Base-by-base conservation (phyloP, 2,113 vertebrate species). In the Pomatorhinus ruficollis region DNA sequence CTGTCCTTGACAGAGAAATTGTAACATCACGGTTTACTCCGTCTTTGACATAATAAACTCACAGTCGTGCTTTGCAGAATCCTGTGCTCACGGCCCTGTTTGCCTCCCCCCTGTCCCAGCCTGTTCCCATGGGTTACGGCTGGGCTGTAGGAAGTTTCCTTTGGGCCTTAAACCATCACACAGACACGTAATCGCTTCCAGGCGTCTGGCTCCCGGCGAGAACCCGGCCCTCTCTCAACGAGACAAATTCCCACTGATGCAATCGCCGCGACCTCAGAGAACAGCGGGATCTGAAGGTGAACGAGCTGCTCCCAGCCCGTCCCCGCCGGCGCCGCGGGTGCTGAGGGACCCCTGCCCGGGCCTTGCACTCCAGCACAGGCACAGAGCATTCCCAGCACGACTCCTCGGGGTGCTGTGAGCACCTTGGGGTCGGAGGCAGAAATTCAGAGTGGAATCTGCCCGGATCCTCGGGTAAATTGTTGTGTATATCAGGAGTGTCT, bases 1-100 rank as follows among this genome's bases (percentile, higher is more conserved):
- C 91, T 87, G 89, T 89, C 96, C 90, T 96, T 93, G 94, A 96
- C 83, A 93, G 83, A 85, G 92, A 77, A 90, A 96, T 96, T 93
- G 95, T 97, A 95, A 90, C 96, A 97, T 95, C 92, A 80, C 14
- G 75, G 94, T 88, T 96, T 81, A 61, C 83, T 94, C 82, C 1
- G 2, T 65, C 91, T 92, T 93, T 96, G 97, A 95, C 96, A 96
- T 86, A 61, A 95, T 95, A 93, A 97, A 95, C 93, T 68, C 87
- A 14, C 4, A 59, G 83, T 1, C 22, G 83, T 40, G 90, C 83
- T 93, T 89, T 69, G 50, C 92, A 68, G 88, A 42, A 78, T 60
- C 71, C 85, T 37, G 19, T 33, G 11, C 93, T 70, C 47, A 9
- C 22, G 21, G 60, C 69, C 75, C 71, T 20, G 0, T 44, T 70